phyloP scores from a whole-genome alignment of 2,797 vertebrate species.

The Uromys caudimaculatus region DNA sequence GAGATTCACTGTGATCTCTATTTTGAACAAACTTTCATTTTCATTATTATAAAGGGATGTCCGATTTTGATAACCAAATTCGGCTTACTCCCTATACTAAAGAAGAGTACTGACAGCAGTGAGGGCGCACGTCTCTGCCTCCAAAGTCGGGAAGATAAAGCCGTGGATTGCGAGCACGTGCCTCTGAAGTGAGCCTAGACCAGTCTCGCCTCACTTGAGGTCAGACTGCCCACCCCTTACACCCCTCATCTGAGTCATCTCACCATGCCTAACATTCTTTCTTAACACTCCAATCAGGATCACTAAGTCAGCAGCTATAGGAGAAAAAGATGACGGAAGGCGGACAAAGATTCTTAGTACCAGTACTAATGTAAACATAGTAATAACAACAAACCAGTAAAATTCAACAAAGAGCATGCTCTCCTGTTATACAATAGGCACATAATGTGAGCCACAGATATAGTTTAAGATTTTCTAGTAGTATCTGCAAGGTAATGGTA shows the following conservation, averaged over 20 bases:
- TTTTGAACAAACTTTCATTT: constrained; percentile 50
- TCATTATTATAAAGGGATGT: constrained; percentile 33
- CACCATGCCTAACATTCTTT: background rate
- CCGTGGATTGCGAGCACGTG: background rate
- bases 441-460: background rate
- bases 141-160: background rate
- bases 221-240: background rate
- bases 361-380: background rate
- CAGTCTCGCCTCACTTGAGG: background rate
- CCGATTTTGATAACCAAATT: constrained; percentile 12
- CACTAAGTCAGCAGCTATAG: background rate
- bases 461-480: background rate
- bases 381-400: background rate
- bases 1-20: background rate
- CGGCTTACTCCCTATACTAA: background rate
- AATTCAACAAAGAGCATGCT: background rate
- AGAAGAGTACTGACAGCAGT: background rate
- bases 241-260: background rate
- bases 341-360: background rate
- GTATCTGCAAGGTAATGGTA: background rate
- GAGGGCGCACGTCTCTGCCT: background rate
- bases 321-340: background rate
- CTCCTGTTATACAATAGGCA: background rate
- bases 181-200: background rate
- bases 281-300: background rate